phyloP scores from a whole-genome alignment of 1,140 invertebrate species.

The Archegozetes longisetosus region DNA sequence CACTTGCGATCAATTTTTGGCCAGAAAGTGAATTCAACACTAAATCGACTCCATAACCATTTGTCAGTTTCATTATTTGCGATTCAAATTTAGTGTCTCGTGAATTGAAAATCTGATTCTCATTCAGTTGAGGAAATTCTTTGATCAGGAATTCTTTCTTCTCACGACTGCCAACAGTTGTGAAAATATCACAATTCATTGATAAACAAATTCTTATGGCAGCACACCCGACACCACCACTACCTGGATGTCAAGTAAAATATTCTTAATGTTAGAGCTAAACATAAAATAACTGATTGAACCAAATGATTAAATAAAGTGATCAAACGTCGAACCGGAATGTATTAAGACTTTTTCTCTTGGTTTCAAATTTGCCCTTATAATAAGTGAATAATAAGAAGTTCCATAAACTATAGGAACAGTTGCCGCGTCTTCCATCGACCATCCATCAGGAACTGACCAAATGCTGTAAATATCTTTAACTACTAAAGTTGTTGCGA shows the following conservation, averaged over 20 bases:
- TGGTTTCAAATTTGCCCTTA: constrained; percentile 60
- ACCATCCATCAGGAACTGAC: constrained; percentile 79
- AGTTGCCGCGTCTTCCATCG: constrained; percentile 74
- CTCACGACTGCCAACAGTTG: constrained; percentile 67
- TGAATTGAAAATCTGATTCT: constrained; percentile 75
- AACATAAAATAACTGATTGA: too few species aligned
- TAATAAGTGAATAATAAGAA: constrained; percentile 73
- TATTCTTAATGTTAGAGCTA: too few species aligned
- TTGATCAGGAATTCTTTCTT: constrained; percentile 78
- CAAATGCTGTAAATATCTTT: constrained; percentile 72
- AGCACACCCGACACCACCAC: constrained; percentile 88
- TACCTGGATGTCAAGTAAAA: too few species aligned
- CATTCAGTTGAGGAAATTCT: constrained; percentile 63
- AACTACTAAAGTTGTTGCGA: constrained; percentile 72
- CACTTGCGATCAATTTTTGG: constrained; percentile 65
- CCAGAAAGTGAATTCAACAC: constrained; percentile 49
- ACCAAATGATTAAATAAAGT: too few species aligned
- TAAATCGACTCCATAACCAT: constrained; percentile 49
- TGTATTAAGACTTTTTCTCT: constrained; percentile 82
- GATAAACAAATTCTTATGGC: constrained; percentile 79
- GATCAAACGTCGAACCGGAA: too few species aligned
- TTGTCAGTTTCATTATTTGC: constrained; percentile 54
- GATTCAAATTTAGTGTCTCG: constrained; percentile 80
- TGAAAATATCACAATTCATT: constrained; percentile 67
- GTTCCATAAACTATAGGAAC: constrained; percentile 89